Evolutionary conservation across 2,888 invertebrate genomes (phyloP).

Genomic region (Laothoe populi): DNA sequence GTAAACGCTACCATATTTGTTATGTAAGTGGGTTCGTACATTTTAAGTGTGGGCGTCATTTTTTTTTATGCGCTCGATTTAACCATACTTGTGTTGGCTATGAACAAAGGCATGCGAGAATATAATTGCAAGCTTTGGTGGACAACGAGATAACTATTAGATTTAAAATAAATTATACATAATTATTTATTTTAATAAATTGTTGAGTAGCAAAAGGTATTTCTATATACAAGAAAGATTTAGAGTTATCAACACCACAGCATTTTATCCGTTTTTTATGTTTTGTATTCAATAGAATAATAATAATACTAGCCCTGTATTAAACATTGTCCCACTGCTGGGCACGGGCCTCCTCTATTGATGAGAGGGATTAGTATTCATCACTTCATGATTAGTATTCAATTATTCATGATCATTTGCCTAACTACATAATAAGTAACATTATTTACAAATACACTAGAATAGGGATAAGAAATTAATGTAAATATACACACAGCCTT

Average conservation of each 20-base stretch:
- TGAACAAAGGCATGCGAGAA: background rate
- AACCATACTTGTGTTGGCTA: background rate
- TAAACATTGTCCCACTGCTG: too few relatives aligned
- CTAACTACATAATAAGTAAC: background rate
- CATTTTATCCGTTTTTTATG: too few relatives aligned
- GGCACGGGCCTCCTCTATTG: too few relatives aligned
- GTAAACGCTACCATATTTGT: conserved; percentile 19
- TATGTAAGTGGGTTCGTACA: conserved; percentile 12
- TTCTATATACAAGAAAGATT: too few relatives aligned
- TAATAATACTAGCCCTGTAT: too few relatives aligned
- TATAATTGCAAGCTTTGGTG: background rate
- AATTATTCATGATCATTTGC: background rate
- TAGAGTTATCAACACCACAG: too few relatives aligned
- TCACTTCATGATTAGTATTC: background rate
- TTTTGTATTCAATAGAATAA: too few relatives aligned
- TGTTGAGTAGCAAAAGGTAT: background rate
- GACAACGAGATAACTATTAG: background rate
- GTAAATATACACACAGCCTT: background rate
- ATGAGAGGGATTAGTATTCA: too few relatives aligned
- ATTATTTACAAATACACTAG: conserved; percentile 2
- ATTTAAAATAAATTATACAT: background rate
- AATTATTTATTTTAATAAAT: background rate
- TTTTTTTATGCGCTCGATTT: conserved; percentile 13
- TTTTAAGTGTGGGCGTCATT: conserved; percentile 16
- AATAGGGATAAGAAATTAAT: conserved; percentile 6